Base-by-base conservation (phyloP, 2,888 invertebrate genomes). In the Erebia palarica region DNA sequence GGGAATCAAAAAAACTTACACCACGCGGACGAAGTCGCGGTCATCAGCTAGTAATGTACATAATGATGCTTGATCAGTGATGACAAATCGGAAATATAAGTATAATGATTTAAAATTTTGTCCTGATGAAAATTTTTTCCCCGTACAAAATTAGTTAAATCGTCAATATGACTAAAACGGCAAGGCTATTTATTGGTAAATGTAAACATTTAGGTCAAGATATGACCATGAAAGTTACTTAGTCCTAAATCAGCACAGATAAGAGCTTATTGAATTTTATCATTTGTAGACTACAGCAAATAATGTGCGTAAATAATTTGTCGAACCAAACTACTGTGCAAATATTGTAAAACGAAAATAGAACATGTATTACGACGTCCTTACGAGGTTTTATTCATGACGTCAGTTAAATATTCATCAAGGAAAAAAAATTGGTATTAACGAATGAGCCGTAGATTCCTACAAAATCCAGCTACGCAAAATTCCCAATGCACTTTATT, bases 191-290 rank as follows among this genome's bases (percentile, higher is more conserved):
- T 60, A 58, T 14, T 47, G 11, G 44, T 61, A 49, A 51, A 47
- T 64, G 49, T 64, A 64, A 51, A 49, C 49, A 63, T 21, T 18
- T 49, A 63, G 47, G 44, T 63, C 63, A 63, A 47, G 13, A 64
- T 64, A 21, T 49, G 63, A 63, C 63, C 63, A 49, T 49, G 49
- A 63, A 14, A 61, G 16, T 18, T 10, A 16, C 47, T 4, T 27
- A 44, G 49, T 53, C n/a, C 53, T 55, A 55, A 44, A 55, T 42
- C 16, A 16, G 51, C 64, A 21, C 47, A 53, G 27, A n/a, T 64
- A n/a, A 64, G 21, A 49, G 63, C 44, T 47, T 55, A 3, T 55
- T 47, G 16, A 61, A 21, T 18, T 63, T 27, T 64, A 14, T 49
- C 36, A 64, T 51, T 61, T 61, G 61, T 61, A 16, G 16, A 18